Evolutionary conservation across 2,113 vertebrate species (phyloP).

Genomic region (Tylochromis polylepis): DNA sequence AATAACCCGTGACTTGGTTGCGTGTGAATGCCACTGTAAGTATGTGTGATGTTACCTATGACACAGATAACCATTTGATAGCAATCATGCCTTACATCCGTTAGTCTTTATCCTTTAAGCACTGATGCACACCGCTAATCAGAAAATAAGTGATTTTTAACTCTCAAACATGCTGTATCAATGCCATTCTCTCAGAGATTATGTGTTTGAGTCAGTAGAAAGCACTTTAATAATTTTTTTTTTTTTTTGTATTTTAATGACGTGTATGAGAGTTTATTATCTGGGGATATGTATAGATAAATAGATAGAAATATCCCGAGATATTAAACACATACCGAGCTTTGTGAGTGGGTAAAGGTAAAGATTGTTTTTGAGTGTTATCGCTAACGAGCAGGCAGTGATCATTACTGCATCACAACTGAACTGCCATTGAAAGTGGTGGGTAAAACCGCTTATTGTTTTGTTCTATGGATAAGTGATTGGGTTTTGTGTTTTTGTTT

Average conservation of each 20-base stretch:
- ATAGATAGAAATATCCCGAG: slow-evolving; percentile 3
- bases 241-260: slow-evolving; percentile 58
- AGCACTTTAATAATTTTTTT: slow-evolving; percentile 67
- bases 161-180: slow-evolving; percentile 70
- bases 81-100: slow-evolving; percentile 73
- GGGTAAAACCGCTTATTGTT: slow-evolving; percentile 56
- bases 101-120: slow-evolving; percentile 62
- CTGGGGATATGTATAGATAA: background rate
- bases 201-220: slow-evolving; percentile 67
- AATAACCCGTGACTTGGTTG: slow-evolving; percentile 13
- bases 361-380: slow-evolving; percentile 42
- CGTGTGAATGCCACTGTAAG: slow-evolving; percentile 42
- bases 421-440: slow-evolving; percentile 47
- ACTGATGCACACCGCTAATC: slow-evolving; percentile 72
- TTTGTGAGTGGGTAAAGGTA: slow-evolving; percentile 49
- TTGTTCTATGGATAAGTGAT: slow-evolving; percentile 62
- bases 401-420: slow-evolving; percentile 33
- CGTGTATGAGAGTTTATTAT: slow-evolving; percentile 20
- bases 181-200: slow-evolving; percentile 68
- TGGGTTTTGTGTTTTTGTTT: slow-evolving; percentile 70
- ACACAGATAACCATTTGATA: slow-evolving; percentile 59
- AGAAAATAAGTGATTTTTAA: slow-evolving; percentile 67
- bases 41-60: slow-evolving; percentile 38
- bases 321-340: slow-evolving; percentile 24
- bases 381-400: slow-evolving; percentile 25